These are phyloP conservation scores for Eristalinus aeneus DNA, from an alignment of 2,888 invertebrate genomes.

Conservation along the genomic window DNA sequence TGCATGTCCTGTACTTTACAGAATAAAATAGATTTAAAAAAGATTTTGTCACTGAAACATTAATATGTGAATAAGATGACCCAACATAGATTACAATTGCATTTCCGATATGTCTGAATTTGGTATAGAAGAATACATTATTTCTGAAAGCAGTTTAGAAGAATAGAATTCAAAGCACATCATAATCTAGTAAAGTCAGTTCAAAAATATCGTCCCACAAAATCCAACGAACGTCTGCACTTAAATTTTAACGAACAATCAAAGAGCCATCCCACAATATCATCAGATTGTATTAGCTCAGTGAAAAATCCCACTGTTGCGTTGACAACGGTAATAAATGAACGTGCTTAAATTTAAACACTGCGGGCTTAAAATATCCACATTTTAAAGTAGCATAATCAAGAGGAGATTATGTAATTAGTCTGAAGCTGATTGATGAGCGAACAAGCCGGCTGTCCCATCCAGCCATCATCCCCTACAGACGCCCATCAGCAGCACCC, in stretches of 20 bases:
- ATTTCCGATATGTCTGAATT: too few relatives aligned
- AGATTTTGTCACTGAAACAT: too few relatives aligned
- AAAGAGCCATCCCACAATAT: not conserved
- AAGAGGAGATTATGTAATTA: slow-evolving; percentile 81
- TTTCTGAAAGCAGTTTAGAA: too few relatives aligned
- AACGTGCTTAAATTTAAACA: slow-evolving; percentile 61
- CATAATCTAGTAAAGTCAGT: too few relatives aligned
- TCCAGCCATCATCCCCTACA: slow-evolving; percentile 10
- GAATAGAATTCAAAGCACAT: too few relatives aligned
- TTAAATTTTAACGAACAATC: slow-evolving; percentile 33
- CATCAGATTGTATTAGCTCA: slow-evolving; percentile 10
- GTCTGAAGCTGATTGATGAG: slow-evolving; percentile 81
- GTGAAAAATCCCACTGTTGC: slow-evolving; percentile 62
- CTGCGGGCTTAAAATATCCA: slow-evolving; percentile 63
- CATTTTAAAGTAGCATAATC: slow-evolving; percentile 76
- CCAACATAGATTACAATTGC: too few relatives aligned
- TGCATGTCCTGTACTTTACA: too few relatives aligned
- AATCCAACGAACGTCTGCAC: not conserved
- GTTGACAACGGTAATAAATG: slow-evolving; percentile 70
- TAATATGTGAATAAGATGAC: too few relatives aligned
- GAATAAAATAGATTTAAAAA: too few relatives aligned
- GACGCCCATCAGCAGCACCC: slow-evolving; percentile 46
- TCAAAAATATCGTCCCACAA: not conserved
- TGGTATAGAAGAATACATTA: too few relatives aligned
- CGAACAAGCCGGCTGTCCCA: slow-evolving; percentile 55